Base-by-base conservation (phyloP, 2,797 vertebrate species). In the Gastrophryne carolinensis region DNA sequence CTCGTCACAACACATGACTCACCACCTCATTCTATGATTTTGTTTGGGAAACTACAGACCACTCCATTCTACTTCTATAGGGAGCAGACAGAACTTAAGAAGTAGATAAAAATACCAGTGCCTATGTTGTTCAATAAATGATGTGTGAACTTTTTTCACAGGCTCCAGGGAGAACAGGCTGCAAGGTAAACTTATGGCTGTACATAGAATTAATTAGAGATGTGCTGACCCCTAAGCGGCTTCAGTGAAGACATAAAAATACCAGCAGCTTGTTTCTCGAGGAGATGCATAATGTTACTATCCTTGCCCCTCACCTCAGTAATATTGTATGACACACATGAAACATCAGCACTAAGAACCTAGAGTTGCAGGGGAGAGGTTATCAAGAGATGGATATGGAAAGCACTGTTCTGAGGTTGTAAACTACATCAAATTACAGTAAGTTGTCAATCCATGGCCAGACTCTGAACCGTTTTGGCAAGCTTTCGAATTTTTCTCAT, bases 251-350 rank as follows among this genome's bases (percentile, higher is more conserved):
- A 74, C 72, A 74, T 74, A 27, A 58, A 47, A 66, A 57, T 57
- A 47, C 19, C 15, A 13, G 15, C 13, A 10, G 26, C 19, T 30
- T n/a, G 6, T 50, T 37, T 74, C 52, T 47, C 5, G 39, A 66
- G 72, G 32, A 57, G 62, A 58, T 57, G 26, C 13, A 35, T n/a
- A 66, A 66, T 66, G 49, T 50, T 50, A 8, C 52, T 34, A 17
- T 52, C 49, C 71, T 65, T 53, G 26, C 37, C 47, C n/a, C 30
- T 23, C 15, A 49, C 41, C 32, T 73, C 61, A 65, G 71, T 65
- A 65, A 73, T 73, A 73, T 56, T 65, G 49, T 53, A 73, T 73
- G 60, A 73, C 34, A 64, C 41, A 47, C 9, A 54, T 61, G 67
- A 70, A 39, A 26, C 52, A 57, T 57, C 52, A n/a, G n/a, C n/a